Base-by-base conservation (phyloP, 2,113 vertebrate species). In the Octodon degus region DNA sequence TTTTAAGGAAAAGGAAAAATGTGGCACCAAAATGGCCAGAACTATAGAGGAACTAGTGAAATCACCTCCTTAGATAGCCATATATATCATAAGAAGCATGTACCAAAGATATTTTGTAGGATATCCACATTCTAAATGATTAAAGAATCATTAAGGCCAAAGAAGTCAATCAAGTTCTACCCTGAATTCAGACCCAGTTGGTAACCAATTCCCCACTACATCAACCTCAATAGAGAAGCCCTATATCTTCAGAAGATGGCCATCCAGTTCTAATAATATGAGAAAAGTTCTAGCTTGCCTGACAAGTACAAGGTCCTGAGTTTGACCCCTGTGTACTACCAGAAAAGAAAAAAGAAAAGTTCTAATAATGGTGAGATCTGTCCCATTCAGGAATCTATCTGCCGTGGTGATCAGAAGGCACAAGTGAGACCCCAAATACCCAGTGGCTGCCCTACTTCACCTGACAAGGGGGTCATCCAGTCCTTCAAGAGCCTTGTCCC, bases 161-260 rank as follows among this genome's bases (percentile, higher is more conserved):
- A 1, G 24, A 55, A 53, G 16, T 34, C 0, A 0, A 62, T 50
- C 17, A 7, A 1, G 30, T 27, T 60, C 50, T 20, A 24, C 62
- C 13, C 27, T 2, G 2, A 82, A 53, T 24, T n/a, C 68, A 60
- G 20, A 24, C 20, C 17, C 3, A 16, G 13, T 16, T 37, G 9
- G 9, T 7, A 20, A 3, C 60, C 90, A 55, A 20, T 32, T 27
- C 32, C 19, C 17, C 16, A n/a, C 43, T 0, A 12, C 1, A 17
- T 20, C 62, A 16, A 10, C 80, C 63, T 80, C 63, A 7, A 87
- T 9, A 65, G 0, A 76, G 92, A 77, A 43, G 47, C 17, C 50
- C 74, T 50, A 0, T 7, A 32, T 40, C 50, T 4, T 20, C 13
- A 0, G 30, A 43, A 90, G 58, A 58, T 5, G 55, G 34, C 9